Conservation (phyloP, 92 coral and sea anemone genomes). For the Montipora capitata region DNA sequence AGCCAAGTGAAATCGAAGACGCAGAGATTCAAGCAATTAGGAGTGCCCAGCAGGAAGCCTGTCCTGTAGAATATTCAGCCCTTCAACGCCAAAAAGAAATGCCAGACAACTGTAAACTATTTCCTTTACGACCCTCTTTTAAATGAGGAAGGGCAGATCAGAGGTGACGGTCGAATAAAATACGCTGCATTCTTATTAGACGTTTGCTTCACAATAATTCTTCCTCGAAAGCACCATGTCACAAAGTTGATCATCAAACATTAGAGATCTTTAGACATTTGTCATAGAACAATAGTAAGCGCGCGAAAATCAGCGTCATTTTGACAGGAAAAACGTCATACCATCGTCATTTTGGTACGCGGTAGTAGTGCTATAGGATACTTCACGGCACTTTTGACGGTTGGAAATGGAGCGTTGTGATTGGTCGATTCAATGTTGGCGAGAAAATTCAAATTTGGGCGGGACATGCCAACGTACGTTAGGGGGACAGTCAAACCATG, state of each 20-base stretch:
- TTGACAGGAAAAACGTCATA: no score
- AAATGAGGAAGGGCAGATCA: conserved; percentile 65
- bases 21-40: conserved; percentile 40
- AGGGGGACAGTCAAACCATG: no score
- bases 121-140: conserved; percentile 35
- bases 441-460: no score
- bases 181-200: not conserved
- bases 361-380: no score
- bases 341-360: no score
- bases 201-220: conserved; percentile 46
- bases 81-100: conserved; percentile 35
- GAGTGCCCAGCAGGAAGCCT: conserved; percentile 56
- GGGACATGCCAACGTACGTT: no score
- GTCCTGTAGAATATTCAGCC: conserved; percentile 41
- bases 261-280: no score
- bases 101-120: conserved; percentile 32
- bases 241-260: conserved; percentile 60
- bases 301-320: no score
- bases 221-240: conserved; percentile 48
- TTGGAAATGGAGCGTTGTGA: no score
- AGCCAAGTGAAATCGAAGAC: conserved; percentile 27
- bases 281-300: no score
- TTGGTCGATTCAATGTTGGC: no score
- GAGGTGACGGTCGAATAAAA: conserved; percentile 46
- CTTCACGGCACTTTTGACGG: no score